Evolutionary conservation across 1,140 invertebrate species (phyloP), one percentile per base, ranked within the genome.

Genomic region (Drosophila bifasciata): DNA sequence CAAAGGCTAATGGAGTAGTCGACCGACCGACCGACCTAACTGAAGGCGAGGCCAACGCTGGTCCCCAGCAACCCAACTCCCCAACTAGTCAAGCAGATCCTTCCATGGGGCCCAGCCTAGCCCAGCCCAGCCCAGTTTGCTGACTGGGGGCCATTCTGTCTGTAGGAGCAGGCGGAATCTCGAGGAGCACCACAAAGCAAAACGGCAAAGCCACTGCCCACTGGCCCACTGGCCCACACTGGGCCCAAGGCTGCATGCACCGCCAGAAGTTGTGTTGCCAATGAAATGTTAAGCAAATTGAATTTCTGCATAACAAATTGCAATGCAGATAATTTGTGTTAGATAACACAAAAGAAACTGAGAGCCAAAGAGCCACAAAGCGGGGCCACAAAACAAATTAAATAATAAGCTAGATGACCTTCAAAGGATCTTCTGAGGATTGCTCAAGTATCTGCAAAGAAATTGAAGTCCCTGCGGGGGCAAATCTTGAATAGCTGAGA

Each of bases 1-100:
- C 72, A 89, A 88, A 89, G 84, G 85, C 84, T 89, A 89, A 89
- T 89, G 85, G 84, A 89, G 84, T 83, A 86, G 83, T 86, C 78
- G 83, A 86, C 83, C 78, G 70, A 86, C 77, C 81, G 64, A 85
- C 80, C 76, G 76, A 70, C 49, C 84, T 71, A 79, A 76, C 77
- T 56, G 77, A 64, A 44, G 63, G 41, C 59, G 60, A 80, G 71
- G 76, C 81, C 53, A 76, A 51, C 50, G 32, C 2, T 25, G 23
- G 19, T 21, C 23, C 23, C 72, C 56, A 59, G 23, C 55, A 50
- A 70, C 36, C 15, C 55, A 67, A 13, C 51, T 46, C 63, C 50
- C 48, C 46, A 55, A 56, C 28, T 58, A 76, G 45, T 49, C 43
- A 69, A 45, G 23, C 64, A 75, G 48, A 71, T 55, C 13, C 62